A percentile compares a stretch with the other conserved stretches of the same genome.
Conservation (phyloP, 35 echinoderm and acorn worm genomes). For the Patiria miniata region DNA sequence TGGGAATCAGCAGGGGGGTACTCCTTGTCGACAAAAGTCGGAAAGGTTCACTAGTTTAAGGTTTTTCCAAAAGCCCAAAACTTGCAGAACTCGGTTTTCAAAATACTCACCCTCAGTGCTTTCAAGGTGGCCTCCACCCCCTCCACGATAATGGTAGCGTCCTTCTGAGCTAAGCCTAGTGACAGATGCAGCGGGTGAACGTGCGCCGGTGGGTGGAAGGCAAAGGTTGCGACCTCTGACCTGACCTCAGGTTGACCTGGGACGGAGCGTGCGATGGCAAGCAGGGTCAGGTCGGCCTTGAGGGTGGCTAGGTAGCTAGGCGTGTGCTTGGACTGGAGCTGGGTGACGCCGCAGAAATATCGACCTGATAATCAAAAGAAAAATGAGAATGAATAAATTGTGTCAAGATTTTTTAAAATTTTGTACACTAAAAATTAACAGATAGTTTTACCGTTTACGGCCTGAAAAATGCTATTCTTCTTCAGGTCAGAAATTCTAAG, state of each 20-base stretch:
- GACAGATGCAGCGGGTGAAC: slow-evolving; percentile 24
- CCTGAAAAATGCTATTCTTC: too few species aligned
- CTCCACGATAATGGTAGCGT: slow-evolving; percentile 41
- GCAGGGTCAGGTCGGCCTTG: slow-evolving; percentile 30
- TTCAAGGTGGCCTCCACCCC: slow-evolving; percentile 36
- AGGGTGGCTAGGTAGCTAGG: slow-evolving; percentile 56
- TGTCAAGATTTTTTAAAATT: too few species aligned
- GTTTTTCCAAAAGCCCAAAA: too few species aligned
- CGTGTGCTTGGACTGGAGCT: slow-evolving; percentile 38
- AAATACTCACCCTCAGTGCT: slow-evolving; percentile 34
- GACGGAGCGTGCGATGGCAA: slow-evolving; percentile 2
- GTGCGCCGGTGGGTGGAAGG: slow-evolving; percentile 33
- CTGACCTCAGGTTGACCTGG: slow-evolving; percentile 40
- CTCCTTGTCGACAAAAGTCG: too few species aligned
- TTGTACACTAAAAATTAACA: too few species aligned
- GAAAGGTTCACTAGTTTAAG: too few species aligned
- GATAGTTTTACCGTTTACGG: too few species aligned
- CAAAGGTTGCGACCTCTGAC: slow-evolving; percentile 44
- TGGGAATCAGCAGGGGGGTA: too few species aligned
- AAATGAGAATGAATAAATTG: background rate
- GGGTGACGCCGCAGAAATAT: slow-evolving; percentile 52
- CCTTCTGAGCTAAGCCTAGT: slow-evolving; percentile 27
- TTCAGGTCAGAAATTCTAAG: too few species aligned
- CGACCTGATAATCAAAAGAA: slow-evolving; percentile 2
- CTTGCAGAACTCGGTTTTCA: background rate